A percentile compares a stretch with the other conserved stretches of the same genome.
Evolutionary conservation across 1,140 invertebrate species (phyloP).

Genomic region (Drosophila bocki): DNA sequence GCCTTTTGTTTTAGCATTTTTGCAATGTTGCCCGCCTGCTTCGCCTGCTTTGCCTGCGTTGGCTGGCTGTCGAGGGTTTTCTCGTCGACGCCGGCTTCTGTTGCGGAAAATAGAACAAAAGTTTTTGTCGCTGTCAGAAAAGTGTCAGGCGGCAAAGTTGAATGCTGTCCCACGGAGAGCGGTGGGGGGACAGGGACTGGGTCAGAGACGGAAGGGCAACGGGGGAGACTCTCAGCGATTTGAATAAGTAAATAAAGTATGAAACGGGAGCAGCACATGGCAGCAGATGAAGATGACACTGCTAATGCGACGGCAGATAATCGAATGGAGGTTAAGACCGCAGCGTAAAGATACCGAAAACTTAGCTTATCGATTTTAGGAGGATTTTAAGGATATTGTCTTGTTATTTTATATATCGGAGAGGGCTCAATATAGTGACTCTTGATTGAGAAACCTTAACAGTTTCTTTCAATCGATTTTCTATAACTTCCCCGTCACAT

Average conservation of each 20-base stretch:
- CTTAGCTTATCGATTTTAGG: conserved; percentile 12
- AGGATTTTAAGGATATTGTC: neutral
- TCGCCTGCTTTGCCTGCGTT: conserved; percentile 19
- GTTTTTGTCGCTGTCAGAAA: conserved; percentile 82
- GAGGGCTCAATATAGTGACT: no score
- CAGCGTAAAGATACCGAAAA: conserved; percentile 23
- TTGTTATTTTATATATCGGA: neutral
- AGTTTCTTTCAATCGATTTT: neutral
- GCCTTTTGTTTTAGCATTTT: conserved; percentile 77
- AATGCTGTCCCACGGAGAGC: conserved; percentile 62
- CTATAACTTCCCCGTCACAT: conserved; percentile 2
- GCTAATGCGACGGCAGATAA: conserved; percentile 68
- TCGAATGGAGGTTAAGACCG: conserved; percentile 44
- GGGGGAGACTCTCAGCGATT: conserved; percentile 58
- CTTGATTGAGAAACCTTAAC: neutral
- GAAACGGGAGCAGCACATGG: conserved; percentile 64
- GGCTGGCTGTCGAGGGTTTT: conserved; percentile 56
- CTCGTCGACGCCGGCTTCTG: conserved; percentile 51
- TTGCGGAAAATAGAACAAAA: conserved; percentile 79
- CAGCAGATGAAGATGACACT: conserved; percentile 75
- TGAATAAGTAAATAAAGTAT: conserved; percentile 81
- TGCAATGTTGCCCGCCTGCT: conserved; percentile 48
- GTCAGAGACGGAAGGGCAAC: conserved; percentile 28
- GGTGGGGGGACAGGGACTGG: conserved; percentile 12
- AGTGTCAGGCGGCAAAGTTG: conserved; percentile 83